Base-by-base conservation (phyloP, 2,113 vertebrate genomes). In the Lasiurus borealis region DNA sequence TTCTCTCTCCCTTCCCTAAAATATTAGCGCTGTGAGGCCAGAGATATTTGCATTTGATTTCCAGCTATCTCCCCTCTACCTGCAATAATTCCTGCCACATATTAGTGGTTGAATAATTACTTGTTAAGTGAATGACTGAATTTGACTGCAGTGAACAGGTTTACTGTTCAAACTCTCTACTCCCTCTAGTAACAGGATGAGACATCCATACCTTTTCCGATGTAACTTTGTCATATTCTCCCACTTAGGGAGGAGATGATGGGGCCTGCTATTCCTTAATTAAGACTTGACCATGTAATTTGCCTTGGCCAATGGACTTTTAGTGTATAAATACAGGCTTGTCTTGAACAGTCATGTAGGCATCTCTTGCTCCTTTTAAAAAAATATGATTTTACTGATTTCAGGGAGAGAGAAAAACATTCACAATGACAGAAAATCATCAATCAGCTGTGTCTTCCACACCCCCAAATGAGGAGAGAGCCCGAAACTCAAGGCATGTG, bases 131-230 rank as follows among this genome's bases (percentile, higher is more conserved):
- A 52, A 66, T 77, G 40, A 77, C 4, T 77, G 19, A 7, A 23
- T 31, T 29, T 68, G 54, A 68, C 16, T 68, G 4, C 21, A 9
- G 9, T 23, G 40, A 12, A 64, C 7, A n/a, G 44, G 3, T 54
- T 76, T 44, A 57, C 7, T 16, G 2, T 40, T 76, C 31, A 0
- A 46, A n/a, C 81, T 91, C 16, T 81, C 11, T 6, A n/a, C 14
- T 27, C 14, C 2, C 27, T 88, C 34, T 19, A 87, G 10, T 36
- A 62, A 52, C 0, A n/a, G 5, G 13, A 77, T 48, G 21, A 36
- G 15, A 14, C 2, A 19, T 8, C 0, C 3, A 71, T 8, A 25
- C 6, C 0, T 66, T 73, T 9, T 12, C 13, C 18, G 0, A 29
- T n/a, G 2, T 62, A 40, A 29, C 18, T 59, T 57, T 57, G 27